These are phyloP conservation scores for Uria aalge DNA, from an alignment of 2,113 vertebrate genomes.

Conservation along the genomic window DNA sequence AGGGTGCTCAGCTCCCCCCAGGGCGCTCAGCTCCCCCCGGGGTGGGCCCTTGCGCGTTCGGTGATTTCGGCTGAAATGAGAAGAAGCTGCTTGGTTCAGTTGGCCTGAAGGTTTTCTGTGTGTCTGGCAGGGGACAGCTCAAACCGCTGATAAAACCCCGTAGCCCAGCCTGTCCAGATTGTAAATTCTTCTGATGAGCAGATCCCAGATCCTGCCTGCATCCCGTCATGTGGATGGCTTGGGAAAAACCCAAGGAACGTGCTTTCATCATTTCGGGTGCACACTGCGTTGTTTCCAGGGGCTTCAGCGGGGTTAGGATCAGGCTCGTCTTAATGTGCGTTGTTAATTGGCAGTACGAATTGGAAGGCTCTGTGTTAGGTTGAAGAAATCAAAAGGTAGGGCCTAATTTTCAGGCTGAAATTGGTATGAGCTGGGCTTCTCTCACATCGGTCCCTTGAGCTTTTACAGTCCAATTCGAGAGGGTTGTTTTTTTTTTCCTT, in stretches of 20 bases:
- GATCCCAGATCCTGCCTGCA: not conserved
- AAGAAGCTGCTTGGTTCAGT: not conserved
- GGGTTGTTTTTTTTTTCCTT: not conserved
- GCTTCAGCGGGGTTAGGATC: not conserved
- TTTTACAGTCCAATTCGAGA: not conserved
- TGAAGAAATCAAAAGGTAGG: not conserved
- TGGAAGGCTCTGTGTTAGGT: not conserved
- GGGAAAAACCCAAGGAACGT: not conserved
- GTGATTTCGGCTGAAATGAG: not conserved
- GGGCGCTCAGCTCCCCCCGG: rapidly evolving
- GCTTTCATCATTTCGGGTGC: not conserved
- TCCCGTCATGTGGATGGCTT: rapidly evolving
- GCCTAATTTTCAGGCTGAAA: not conserved
- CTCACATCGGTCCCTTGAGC: not conserved
- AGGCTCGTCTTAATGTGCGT: not conserved
- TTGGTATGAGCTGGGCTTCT: not conserved
- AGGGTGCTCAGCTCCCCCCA: not conserved
- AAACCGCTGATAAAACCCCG: not conserved
- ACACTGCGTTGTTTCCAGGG: not conserved
- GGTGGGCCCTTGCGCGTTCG: rapidly evolving
- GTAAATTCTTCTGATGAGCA: not conserved
- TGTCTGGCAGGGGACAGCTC: not conserved
- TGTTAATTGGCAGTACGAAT: not conserved
- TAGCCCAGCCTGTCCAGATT: not conserved
- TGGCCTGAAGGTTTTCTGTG: rapidly evolving